Percentiles rank a stretch among this genome's conserved stretches.
Evolutionary conservation across 2,888 invertebrate species (phyloP).

Genomic region (Neria commutata): DNA sequence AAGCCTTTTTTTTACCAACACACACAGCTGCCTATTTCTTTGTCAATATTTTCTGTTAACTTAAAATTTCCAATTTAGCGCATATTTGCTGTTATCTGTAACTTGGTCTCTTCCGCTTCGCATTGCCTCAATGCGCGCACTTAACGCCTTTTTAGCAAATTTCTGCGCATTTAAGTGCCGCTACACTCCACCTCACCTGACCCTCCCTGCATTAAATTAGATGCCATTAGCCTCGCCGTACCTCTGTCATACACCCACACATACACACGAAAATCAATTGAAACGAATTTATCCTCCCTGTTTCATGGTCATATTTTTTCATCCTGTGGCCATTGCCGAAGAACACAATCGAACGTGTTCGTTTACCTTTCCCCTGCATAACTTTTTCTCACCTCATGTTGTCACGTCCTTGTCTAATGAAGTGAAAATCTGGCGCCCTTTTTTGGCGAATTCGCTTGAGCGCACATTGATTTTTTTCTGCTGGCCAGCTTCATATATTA

Average conservation of each 20-base stretch:
- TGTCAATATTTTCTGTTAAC: background rate
- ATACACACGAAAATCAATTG: background rate
- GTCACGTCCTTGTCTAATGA: constrained; percentile 4
- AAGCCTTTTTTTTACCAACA: no score
- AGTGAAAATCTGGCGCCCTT: background rate
- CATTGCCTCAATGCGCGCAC: no score
- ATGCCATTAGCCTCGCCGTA: background rate
- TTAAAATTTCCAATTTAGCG: background rate
- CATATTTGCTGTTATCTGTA: background rate
- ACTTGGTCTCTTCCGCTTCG: background rate
- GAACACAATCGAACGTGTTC: no score
- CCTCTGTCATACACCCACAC: no score
- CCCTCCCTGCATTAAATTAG: background rate
- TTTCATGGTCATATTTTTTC: no score
- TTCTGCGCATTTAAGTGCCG: background rate
- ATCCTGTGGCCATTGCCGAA: no score
- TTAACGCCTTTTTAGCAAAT: no score
- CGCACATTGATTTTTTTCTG: background rate
- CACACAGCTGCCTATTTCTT: no score
- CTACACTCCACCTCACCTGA: background rate
- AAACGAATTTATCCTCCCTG: no score
- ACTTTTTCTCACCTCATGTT: no score
- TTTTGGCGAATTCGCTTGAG: background rate
- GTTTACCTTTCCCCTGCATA: no score
- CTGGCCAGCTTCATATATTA: no score